phyloP scores from a whole-genome alignment of 1,140 invertebrate species.

The Microplitis demolitor region DNA sequence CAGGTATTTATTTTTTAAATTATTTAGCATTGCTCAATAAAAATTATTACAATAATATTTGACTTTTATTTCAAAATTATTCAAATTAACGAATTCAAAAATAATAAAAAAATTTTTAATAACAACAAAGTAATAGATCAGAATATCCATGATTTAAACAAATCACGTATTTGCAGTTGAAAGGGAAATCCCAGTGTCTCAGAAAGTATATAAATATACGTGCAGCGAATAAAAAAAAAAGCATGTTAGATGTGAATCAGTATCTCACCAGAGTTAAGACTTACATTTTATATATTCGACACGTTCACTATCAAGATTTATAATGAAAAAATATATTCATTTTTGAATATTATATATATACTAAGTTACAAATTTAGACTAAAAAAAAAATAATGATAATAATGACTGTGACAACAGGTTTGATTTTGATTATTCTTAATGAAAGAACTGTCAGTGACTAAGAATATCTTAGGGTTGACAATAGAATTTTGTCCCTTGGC shows the following conservation, averaged over 20 bases:
- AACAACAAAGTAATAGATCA: neutral
- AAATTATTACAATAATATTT: too few species aligned
- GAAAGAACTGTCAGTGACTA: conserved; percentile 2
- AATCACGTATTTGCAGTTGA: neutral
- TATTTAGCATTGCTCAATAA: neutral
- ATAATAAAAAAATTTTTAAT: too few species aligned
- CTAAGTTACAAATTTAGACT: neutral
- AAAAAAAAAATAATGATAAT: neutral
- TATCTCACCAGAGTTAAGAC: neutral
- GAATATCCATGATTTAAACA: neutral
- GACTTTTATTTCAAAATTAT: too few species aligned
- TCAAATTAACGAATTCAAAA: too few species aligned
- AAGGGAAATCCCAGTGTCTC: conserved; percentile 13
- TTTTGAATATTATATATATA: too few species aligned
- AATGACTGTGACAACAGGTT: too few species aligned
- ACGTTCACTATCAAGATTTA: neutral
- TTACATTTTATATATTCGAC: neutral
- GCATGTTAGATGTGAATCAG: neutral
- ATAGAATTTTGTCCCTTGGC: conserved; percentile 17
- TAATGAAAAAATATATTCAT: neutral
- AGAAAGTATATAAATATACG: neutral
- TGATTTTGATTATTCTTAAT: neutral
- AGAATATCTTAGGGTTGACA: conserved; percentile 20
- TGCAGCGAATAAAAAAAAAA: neutral
- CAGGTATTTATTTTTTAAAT: conserved; percentile 51